A percentile compares a stretch with the other conserved stretches of the same genome.
Evolutionary conservation across 2,888 invertebrate genomes (phyloP).

Genomic region (Ceramica pisi): DNA sequence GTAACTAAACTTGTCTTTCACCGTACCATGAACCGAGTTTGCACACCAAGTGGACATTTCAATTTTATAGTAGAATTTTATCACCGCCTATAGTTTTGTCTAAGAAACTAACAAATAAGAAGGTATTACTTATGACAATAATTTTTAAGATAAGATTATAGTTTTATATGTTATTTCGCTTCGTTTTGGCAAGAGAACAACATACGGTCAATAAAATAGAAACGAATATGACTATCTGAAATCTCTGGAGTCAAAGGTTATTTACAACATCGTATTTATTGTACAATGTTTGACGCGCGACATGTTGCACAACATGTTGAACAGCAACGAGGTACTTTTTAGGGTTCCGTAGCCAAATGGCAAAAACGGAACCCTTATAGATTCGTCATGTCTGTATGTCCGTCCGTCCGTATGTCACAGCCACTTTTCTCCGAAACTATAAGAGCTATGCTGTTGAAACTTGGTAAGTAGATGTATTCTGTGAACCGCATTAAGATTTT

Average conservation of each 20-base stretch:
- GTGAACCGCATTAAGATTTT: too few relatives aligned
- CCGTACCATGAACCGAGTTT: conserved; percentile 37
- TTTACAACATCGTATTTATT: too few relatives aligned
- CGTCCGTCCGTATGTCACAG: too few relatives aligned
- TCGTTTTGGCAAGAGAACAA: not conserved
- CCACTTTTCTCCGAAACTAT: too few relatives aligned
- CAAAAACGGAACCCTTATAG: too few relatives aligned
- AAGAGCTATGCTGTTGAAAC: too few relatives aligned
- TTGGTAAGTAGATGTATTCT: too few relatives aligned
- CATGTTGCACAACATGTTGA: too few relatives aligned
- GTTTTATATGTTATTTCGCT: not conserved
- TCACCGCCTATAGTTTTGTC: conserved; percentile 41
- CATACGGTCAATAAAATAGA: not conserved
- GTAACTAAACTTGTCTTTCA: conserved; percentile 34
- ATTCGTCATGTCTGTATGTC: too few relatives aligned
- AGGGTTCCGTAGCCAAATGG: too few relatives aligned
- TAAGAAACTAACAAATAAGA: conserved; percentile 10
- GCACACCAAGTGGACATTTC: conserved; percentile 56
- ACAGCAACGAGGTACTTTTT: too few relatives aligned
- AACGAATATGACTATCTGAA: not conserved
- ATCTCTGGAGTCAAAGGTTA: not conserved
- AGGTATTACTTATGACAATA: conserved; percentile 24
- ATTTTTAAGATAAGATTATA: conserved; percentile 21
- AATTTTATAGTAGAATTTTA: conserved; percentile 60
- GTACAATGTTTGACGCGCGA: too few relatives aligned